These are phyloP conservation scores for Drosophila nigrodunni DNA, from an alignment of 1,140 invertebrate species.

Conservation along the genomic window DNA sequence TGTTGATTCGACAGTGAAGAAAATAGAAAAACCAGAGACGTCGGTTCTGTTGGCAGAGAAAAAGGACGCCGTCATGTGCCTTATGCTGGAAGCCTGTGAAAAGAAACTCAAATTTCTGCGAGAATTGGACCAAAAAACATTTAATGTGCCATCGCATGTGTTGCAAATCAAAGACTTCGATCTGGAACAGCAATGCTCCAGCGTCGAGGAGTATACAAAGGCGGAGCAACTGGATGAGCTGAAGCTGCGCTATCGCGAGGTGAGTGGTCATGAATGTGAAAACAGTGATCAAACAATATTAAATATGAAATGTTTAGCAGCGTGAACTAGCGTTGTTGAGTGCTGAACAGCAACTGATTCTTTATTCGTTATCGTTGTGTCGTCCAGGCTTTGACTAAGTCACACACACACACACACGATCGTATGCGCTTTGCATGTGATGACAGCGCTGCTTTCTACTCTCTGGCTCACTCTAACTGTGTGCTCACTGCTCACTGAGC, in stretches of 20 bases:
- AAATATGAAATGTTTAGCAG: too few relatives aligned
- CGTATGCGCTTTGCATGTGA: too few relatives aligned
- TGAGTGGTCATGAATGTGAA: not conserved
- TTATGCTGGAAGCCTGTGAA: constrained; percentile 38
- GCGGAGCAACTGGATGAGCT: constrained; percentile 39
- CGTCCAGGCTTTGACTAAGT: too few relatives aligned
- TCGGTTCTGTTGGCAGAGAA: constrained; percentile 26
- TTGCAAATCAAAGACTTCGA: constrained; percentile 56
- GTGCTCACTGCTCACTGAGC: too few relatives aligned
- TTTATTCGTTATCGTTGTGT: too few relatives aligned
- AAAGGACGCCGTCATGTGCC: constrained; percentile 31
- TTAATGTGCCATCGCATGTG: constrained; percentile 67
- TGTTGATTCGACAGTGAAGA: constrained; percentile 51
- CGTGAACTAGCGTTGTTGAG: too few relatives aligned
- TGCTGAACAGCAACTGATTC: too few relatives aligned
- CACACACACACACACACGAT: too few relatives aligned
- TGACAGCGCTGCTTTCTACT: too few relatives aligned
- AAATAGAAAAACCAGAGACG: constrained; percentile 57
- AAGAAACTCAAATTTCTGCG: constrained; percentile 32
- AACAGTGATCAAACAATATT: too few relatives aligned
- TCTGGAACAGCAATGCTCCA: constrained; percentile 31
- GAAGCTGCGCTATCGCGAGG: constrained; percentile 59
- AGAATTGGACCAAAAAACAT: constrained; percentile 52
- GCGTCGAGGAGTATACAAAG: constrained; percentile 50
- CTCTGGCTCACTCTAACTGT: too few relatives aligned